phyloP scores from a whole-genome alignment of 1,140 invertebrate species.

The Tetramorium parvispinum region DNA sequence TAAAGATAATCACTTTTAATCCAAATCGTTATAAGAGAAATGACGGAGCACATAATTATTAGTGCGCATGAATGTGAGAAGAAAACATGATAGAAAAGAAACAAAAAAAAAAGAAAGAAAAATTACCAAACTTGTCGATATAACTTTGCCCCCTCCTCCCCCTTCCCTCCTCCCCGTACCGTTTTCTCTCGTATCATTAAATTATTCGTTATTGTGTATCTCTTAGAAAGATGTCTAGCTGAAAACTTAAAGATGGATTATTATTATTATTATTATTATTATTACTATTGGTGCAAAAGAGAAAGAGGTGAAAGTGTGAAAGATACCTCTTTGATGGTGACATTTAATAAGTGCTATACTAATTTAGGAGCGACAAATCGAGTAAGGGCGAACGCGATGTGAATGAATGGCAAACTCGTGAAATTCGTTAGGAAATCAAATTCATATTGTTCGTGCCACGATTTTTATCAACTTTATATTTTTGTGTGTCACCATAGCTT shows the following conservation, averaged over 20 bases:
- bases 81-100: slow-evolving; percentile 38
- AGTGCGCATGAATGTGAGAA: slow-evolving; percentile 17
- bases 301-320: slow-evolving; percentile 6
- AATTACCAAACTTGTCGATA: slow-evolving; percentile 64
- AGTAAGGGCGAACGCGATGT: slow-evolving; percentile 50
- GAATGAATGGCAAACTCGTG: slow-evolving; percentile 66
- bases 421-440: slow-evolving; percentile 75
- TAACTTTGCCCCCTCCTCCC: slow-evolving; percentile 47
- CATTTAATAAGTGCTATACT: slow-evolving; percentile 44
- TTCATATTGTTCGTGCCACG: slow-evolving; percentile 69
- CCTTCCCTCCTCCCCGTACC: neutral
- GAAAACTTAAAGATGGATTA: slow-evolving; percentile 60
- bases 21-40: slow-evolving; percentile 13
- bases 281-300: slow-evolving; percentile 10
- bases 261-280: slow-evolving; percentile 21
- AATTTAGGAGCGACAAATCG: slow-evolving; percentile 33
- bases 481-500: neutral
- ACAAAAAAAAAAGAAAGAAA: slow-evolving; percentile 41
- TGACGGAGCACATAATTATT: slow-evolving; percentile 43
- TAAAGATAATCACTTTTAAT: slow-evolving; percentile 58
- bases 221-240: slow-evolving; percentile 76
- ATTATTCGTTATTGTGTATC: slow-evolving; percentile 77
- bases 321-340: slow-evolving; percentile 38
- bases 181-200: slow-evolving; percentile 67
- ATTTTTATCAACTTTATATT: slow-evolving; percentile 42